These are phyloP conservation scores for Macrotis lagotis DNA, from an alignment of 2,113 vertebrate genomes.

Conservation along the genomic window DNA sequence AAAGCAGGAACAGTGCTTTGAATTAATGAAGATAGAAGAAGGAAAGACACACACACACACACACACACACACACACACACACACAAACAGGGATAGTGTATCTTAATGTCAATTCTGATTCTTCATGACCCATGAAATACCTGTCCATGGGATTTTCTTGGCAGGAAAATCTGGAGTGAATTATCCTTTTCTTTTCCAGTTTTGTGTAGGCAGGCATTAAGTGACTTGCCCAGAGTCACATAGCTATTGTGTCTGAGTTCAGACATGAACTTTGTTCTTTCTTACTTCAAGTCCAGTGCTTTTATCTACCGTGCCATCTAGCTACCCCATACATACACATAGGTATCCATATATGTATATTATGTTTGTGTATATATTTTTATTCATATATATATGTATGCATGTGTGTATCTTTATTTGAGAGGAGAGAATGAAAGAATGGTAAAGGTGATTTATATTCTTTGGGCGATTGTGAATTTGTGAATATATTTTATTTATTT, in stretches of 20 bases:
- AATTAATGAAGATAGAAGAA: background rate
- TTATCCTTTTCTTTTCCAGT: background rate
- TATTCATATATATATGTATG: too few relatives aligned
- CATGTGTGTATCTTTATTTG: too few relatives aligned
- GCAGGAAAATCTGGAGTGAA: background rate
- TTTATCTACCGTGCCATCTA: too few relatives aligned
- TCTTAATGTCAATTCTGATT: accelerated
- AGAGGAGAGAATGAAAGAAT: too few relatives aligned
- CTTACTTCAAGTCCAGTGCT: background rate
- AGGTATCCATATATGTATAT: too few relatives aligned
- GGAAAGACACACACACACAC: too few relatives aligned
- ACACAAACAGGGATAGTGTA: background rate
- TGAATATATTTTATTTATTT: too few relatives aligned
- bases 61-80: background rate
- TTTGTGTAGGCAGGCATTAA: background rate
- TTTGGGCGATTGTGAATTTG: too few relatives aligned
- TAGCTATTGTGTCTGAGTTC: background rate
- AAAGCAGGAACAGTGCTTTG: background rate
- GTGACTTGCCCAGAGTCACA: background rate
- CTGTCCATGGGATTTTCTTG: background rate
- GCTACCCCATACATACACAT: too few relatives aligned
- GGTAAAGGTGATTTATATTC: too few relatives aligned
- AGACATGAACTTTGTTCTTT: background rate
- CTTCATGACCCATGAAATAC: background rate
- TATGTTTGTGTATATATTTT: too few relatives aligned